phyloP scores from a whole-genome alignment of 1,140 invertebrate genomes.

The Apis florea region DNA sequence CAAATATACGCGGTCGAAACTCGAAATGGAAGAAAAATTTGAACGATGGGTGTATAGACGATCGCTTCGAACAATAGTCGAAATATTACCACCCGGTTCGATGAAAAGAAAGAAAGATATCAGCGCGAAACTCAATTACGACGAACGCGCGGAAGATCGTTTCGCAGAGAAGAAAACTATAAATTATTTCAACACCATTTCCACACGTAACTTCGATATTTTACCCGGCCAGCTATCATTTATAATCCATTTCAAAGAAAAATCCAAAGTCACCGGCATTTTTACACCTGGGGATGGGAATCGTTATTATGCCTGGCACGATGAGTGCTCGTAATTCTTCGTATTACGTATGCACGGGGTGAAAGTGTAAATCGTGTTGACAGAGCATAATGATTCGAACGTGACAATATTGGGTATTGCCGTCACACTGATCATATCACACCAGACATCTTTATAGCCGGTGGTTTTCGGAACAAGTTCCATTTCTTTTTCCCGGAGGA shows the following conservation, averaged over 20 bases:
- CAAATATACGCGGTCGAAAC: background rate
- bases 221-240: conserved; percentile 28
- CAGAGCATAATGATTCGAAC: conserved; percentile 63
- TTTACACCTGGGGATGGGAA: background rate
- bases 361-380: conserved; percentile 63
- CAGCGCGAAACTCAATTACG: background rate
- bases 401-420: conserved; percentile 63
- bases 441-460: conserved; percentile 38
- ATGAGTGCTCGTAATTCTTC: conserved; percentile 57
- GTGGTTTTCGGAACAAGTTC: conserved; percentile 23
- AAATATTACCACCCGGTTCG: background rate
- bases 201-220: conserved; percentile 30
- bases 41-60: background rate
- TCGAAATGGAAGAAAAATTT: background rate
- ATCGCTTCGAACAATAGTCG: background rate
- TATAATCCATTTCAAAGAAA: conserved; percentile 40
- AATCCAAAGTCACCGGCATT: conserved; percentile 37
- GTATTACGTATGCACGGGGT: conserved; percentile 55
- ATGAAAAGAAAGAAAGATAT: too few species aligned
- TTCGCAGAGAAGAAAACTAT: background rate
- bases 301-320: conserved; percentile 49
- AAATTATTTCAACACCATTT: conserved; percentile 22
- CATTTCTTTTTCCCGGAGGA: too few species aligned
- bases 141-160: background rate
- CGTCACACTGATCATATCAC: conserved; percentile 18